Evolutionary conservation across 2,797 vertebrate genomes (phyloP).

Genomic region (Sebastes wilsoni): DNA sequence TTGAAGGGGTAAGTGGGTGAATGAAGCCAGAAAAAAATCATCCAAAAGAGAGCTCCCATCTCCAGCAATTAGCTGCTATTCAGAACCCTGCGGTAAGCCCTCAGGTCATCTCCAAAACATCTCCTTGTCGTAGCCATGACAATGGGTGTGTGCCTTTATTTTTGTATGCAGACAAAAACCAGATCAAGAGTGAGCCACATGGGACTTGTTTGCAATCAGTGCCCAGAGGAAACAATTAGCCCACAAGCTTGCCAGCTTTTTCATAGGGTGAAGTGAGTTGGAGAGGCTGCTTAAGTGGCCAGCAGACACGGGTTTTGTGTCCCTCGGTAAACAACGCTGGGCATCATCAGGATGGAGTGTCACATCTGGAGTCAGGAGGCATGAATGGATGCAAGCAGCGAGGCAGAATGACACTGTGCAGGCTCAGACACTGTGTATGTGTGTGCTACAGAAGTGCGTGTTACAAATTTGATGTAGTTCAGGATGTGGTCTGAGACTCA

Average conservation of each 20-base stretch:
- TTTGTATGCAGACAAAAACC: conserved; percentile 63
- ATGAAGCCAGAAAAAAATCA: conserved; percentile 32
- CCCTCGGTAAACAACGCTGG: conserved; percentile 63
- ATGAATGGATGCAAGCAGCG: conserved; percentile 22
- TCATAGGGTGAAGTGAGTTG: conserved; percentile 55
- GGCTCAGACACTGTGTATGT: not conserved
- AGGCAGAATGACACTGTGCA: not conserved
- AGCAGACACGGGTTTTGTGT: conserved; percentile 56
- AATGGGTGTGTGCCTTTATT: conserved; percentile 52
- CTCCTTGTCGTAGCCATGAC: conserved; percentile 43
- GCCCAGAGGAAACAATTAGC: conserved; percentile 74
- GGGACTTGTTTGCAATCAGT: conserved; percentile 70
- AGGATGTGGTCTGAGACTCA: not conserved
- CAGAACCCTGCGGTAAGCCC: conserved; percentile 45
- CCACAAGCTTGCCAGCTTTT: conserved; percentile 60
- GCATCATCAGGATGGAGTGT: conserved; percentile 46
- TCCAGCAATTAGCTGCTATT: conserved; percentile 72
- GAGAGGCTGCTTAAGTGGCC: conserved; percentile 57
- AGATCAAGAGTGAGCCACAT: conserved; percentile 66
- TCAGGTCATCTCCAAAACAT: conserved; percentile 70
- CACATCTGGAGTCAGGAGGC: conserved; percentile 46
- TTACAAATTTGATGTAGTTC: not conserved
- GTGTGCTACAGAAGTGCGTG: not conserved
- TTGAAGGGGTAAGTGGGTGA: conserved; percentile 57
- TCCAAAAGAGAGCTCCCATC: conserved; percentile 42